Conservation (phyloP, 2,113 vertebrate genomes). For the Lophotis ruficrista region DNA sequence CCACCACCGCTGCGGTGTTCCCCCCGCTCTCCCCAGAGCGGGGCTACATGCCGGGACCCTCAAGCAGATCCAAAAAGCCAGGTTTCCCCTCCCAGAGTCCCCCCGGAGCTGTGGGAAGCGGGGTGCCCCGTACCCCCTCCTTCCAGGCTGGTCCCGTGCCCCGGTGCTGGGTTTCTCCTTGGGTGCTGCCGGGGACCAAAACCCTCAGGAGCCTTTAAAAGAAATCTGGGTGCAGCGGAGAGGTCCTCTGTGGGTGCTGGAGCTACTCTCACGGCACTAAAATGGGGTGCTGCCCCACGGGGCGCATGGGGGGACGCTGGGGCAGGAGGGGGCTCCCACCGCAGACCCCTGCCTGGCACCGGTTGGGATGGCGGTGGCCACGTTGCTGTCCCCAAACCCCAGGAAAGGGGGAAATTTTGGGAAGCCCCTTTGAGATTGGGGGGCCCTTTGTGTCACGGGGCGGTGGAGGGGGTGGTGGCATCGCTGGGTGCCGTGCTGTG, state of each 20-base stretch:
- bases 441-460: neutral
- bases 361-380: rapidly evolving
- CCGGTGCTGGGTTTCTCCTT: neutral
- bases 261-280: neutral
- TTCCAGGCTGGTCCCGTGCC: neutral
- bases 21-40: neutral
- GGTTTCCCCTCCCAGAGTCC: neutral
- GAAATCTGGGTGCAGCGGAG: neutral
- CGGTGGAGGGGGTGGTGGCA: neutral
- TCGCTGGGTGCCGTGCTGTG: rapidly evolving
- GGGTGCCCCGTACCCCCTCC: neutral
- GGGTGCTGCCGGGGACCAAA: neutral
- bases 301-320: rapidly evolving
- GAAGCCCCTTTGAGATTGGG: neutral
- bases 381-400: neutral
- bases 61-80: neutral
- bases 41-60: neutral
- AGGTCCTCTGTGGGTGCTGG: neutral
- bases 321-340: neutral
- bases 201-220: neutral
- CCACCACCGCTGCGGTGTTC: neutral
- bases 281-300: neutral
- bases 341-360: neutral
- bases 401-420: neutral
- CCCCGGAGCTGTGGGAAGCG: rapidly evolving